Conservation (phyloP, 2,113 vertebrate genomes). For the Meleagris gallopavo region DNA sequence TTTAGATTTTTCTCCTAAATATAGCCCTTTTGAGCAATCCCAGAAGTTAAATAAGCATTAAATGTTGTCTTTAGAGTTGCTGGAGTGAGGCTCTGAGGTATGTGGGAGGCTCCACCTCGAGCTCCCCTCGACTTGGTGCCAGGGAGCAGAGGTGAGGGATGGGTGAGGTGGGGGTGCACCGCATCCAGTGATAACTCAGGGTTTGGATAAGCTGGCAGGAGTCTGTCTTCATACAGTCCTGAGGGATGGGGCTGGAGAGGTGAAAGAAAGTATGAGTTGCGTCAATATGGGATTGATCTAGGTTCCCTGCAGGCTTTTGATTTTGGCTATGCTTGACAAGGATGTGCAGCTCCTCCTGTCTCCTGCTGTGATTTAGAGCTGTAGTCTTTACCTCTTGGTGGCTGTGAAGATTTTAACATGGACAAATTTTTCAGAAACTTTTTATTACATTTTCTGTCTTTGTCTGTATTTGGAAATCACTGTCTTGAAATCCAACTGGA, state of each 20-base stretch:
- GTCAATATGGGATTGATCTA: neutral
- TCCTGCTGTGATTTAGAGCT: constrained; percentile 30
- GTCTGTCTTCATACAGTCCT: neutral
- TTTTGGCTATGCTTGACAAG: neutral
- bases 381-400: neutral
- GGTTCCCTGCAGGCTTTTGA: constrained; percentile 21
- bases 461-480: neutral
- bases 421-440: neutral
- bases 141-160: constrained; percentile 15
- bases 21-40: constrained; percentile 18
- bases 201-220: neutral
- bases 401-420: neutral
- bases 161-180: neutral
- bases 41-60: constrained; percentile 65
- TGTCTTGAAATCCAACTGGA: neutral
- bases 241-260: neutral
- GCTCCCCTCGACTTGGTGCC: neutral
- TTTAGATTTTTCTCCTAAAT: constrained; percentile 47
- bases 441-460: neutral
- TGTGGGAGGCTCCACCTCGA: constrained; percentile 24
- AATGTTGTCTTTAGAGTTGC: constrained; percentile 32
- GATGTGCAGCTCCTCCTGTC: constrained; percentile 9
- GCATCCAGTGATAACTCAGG: neutral
- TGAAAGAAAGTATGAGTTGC: constrained; percentile 32
- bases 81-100: neutral